Evolutionary conservation across 2,113 vertebrate species (phyloP), one percentile per base, ranked within the genome.

Genomic region (Platycercus adscitus): DNA sequence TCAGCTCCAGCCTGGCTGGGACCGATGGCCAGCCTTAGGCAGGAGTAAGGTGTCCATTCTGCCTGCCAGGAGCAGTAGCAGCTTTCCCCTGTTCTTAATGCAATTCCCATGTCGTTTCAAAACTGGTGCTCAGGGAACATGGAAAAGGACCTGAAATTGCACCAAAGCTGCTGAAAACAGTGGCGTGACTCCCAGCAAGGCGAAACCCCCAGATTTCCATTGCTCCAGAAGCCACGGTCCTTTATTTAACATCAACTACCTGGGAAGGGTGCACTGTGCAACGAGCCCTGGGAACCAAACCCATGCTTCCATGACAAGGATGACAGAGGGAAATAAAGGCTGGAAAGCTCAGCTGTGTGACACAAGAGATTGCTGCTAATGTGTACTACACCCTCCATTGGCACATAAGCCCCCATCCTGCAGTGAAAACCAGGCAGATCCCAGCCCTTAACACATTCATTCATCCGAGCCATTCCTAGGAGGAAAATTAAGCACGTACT

Each of bases 381-480:
- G 19, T 3, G 0, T 37, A 39, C 47, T 33, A 6, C 39, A 24
- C 16, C 29, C 7, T 33, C 39, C 39, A 0, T 3, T 5, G 35
- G 18, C 18, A 63, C 2, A 0, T 0, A 11, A 58, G 52, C 5
- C 49, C 49, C 29, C 17, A 7, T 3, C 20, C 71, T 5, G 31
- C 44, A 7, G 33, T 3, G 23, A 26, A 39, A 68, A 3, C 43
- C 39, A 10, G 58, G 26, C 81, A 29, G 37, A 18, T 43, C n/a
- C 5, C 41, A 78, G 41, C 49, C 71, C 60, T 23, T 0, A 7
- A 15, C 49, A 8, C 15, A 0, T 8, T 2, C 2, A 16, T 20
- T 33, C 81, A 89, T 47, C 50, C 3, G 0, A 73, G 24, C 64
- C 80, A 3, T 25, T 37, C 83, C 77, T n/a, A 65, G 70, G 28